Evolutionary conservation across 2,113 vertebrate genomes (phyloP).

Genomic region (Malurus melanocephalus): DNA sequence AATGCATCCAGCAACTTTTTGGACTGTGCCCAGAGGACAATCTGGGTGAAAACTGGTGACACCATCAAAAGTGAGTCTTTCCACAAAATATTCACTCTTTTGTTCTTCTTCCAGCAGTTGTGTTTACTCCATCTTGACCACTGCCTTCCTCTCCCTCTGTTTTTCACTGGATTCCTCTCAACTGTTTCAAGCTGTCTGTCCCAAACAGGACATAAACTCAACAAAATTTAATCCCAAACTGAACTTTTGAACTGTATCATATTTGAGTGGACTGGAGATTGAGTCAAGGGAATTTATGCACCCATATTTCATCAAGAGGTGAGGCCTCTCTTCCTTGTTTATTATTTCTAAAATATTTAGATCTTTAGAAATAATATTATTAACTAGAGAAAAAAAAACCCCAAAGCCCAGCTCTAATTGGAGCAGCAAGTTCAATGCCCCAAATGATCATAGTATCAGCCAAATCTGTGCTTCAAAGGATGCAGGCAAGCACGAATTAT

Average conservation of each 20-base stretch:
- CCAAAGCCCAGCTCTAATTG: not conserved
- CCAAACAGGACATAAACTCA: not conserved
- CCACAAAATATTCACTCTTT: not conserved
- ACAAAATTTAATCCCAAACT: not conserved
- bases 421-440: not conserved
- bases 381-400: not conserved
- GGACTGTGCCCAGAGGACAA: not conserved
- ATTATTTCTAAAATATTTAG: not conserved
- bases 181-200: not conserved
- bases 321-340: not conserved
- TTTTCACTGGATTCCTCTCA: not conserved
- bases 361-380: not conserved
- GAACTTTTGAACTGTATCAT: slow-evolving; percentile 9
- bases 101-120: not conserved
- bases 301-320: not conserved
- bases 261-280: not conserved
- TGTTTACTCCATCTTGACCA: not conserved
- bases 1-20: not conserved
- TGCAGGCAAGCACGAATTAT: slow-evolving; percentile 9
- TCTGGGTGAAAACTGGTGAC: accelerated
- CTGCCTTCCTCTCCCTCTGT: not conserved
- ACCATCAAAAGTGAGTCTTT: not conserved
- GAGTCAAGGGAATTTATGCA: not conserved
- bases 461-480: not conserved
- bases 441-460: not conserved